These are phyloP conservation scores for Dryocosmus kuriphilus DNA, from an alignment of 2,888 invertebrate species.

Conservation along the genomic window DNA sequence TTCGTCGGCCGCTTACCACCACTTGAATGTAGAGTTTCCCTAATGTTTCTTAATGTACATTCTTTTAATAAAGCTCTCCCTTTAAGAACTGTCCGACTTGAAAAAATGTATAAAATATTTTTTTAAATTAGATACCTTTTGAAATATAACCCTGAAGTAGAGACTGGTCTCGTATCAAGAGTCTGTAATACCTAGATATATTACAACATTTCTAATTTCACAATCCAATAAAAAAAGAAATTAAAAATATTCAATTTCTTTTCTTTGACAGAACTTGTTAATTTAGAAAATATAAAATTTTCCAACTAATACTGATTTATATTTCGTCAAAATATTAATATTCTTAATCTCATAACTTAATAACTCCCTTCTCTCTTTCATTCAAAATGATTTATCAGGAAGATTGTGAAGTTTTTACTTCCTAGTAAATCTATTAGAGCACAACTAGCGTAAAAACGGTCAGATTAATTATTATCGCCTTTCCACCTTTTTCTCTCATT, in stretches of 20 bases:
- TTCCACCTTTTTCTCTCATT: background rate
- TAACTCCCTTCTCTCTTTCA: no score
- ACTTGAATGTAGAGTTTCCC: background rate
- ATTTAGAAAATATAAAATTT: constrained; percentile 4
- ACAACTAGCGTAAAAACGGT: background rate
- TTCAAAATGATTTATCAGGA: background rate
- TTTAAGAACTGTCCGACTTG: background rate
- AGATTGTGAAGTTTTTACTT: constrained; percentile 14
- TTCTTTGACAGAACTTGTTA: background rate
- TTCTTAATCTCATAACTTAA: background rate
- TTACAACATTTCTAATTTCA: background rate
- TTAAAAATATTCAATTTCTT: no score
- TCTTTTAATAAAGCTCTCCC: background rate
- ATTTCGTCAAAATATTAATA: constrained; percentile 10
- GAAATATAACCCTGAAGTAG: background rate
- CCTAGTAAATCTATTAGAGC: constrained; percentile 4
- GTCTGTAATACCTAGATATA: background rate
- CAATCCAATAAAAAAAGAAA: no score
- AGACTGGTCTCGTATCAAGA: constrained; percentile 29
- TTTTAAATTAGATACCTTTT: background rate
- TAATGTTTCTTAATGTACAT: background rate
- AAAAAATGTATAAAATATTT: background rate
- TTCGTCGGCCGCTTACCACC: background rate
- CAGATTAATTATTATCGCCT: background rate
- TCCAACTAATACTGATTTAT: background rate